phyloP scores from a whole-genome alignment of 2,888 invertebrate genomes.

The Spialia ferax region DNA sequence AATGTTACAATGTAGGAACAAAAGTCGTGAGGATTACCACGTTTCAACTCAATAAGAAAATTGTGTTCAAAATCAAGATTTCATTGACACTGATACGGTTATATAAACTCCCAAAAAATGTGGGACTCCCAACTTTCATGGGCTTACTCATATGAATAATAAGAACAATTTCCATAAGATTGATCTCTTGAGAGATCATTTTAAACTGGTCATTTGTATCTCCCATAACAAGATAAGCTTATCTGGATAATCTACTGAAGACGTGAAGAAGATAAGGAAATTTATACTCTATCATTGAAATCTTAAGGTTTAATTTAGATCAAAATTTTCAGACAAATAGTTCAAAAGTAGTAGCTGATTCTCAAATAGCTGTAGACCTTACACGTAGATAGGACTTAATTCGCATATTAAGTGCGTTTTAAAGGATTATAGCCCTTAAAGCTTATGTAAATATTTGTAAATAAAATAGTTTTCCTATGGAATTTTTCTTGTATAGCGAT shows the following conservation, averaged over 20 bases:
- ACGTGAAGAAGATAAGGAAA: neutral
- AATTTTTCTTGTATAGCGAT: neutral
- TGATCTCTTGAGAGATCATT: conserved; percentile 15
- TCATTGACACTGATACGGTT: neutral
- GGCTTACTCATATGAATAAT: neutral
- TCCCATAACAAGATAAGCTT: conserved; percentile 27
- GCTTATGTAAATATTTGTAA: neutral
- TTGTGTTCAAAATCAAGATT: neutral
- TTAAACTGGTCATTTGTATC: conserved; percentile 23
- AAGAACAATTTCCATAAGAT: conserved; percentile 6
- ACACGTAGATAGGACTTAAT: conserved; percentile 16
- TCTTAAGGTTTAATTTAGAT: neutral
- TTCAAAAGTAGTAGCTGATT: conserved; percentile 25
- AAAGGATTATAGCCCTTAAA: conserved; percentile 14
- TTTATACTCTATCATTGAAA: neutral
- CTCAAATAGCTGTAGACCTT: conserved; percentile 11
- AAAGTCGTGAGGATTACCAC: neutral
- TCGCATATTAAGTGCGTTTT: neutral
- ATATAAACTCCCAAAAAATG: too few relatives aligned
- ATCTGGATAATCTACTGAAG: conserved; percentile 28
- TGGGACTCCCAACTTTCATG: too few relatives aligned
- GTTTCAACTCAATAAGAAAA: too few relatives aligned
- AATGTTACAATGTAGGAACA: neutral
- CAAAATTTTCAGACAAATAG: conserved; percentile 6
- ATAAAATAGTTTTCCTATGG: conserved; percentile 4